Base-by-base conservation (phyloP, 2,113 vertebrate genomes). In the Rhea americana region DNA sequence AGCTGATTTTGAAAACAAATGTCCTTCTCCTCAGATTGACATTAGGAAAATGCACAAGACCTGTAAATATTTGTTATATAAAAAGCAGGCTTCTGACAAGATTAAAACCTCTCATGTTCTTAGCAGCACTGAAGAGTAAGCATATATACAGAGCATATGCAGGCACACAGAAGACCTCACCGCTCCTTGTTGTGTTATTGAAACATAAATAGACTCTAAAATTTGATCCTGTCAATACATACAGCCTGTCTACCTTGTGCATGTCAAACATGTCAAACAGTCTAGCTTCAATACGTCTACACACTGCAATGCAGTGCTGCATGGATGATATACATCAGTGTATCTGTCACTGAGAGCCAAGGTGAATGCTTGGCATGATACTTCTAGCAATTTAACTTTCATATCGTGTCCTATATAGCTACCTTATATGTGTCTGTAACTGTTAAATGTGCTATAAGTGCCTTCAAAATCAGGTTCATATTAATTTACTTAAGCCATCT, bases 271-370 rank as follows among this genome's bases (percentile, higher is more conserved):
- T 14, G 5, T 25, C 63, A 56, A 47, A n/a, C 37, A 89, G 15
- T 35, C 65, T 41, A 5, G n/a, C 25, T 93, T 37, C 7, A 39
- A 0, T 53, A 35, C 18, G 75, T 62, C 32, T 58, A 17, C 41
- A 4, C 12, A 4, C 24, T 32, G 28, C 11, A 9, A 32, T 4
- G 1, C 50, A 48, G 11, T 53, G 19, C 47, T 2, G 2, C 15
- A 1, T 15, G 53, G 72, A 4, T 53, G 10, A 28, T 50, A 3
- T 0, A 12, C 1, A 2, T 45, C 4, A 9, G 4, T 58, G 4
- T 24, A 51, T 30, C n/a, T 82, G 26, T 65, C 9, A 5, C n/a
- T 84, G 67, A 65, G 32, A 45, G 74, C 28, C 19, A 32, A 0
- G 1, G 7, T 56, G 70, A 66, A 26, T 75, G 21, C 48, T 32